These are phyloP conservation scores for Netelia melanura DNA, from an alignment of 2,888 invertebrate species.

Conservation along the genomic window DNA sequence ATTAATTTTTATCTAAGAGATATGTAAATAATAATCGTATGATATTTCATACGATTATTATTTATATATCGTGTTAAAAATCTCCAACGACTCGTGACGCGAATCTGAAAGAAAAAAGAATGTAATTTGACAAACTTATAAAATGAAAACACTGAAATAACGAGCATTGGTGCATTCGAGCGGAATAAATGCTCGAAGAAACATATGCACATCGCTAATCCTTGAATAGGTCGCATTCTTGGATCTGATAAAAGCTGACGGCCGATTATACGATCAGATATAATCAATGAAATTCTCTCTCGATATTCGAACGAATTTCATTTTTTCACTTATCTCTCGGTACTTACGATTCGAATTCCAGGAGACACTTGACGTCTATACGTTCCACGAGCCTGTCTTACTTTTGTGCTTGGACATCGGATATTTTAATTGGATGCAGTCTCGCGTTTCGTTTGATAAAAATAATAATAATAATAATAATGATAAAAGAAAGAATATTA, in stretches of 20 bases:
- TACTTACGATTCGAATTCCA: constrained; percentile 1
- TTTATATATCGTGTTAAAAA: not conserved
- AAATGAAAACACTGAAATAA: not conserved
- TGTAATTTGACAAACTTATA: not conserved
- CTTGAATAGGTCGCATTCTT: not conserved
- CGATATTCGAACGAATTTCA: not conserved
- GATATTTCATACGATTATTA: too few relatives aligned
- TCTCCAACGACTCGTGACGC: not conserved
- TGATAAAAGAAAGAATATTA: not conserved
- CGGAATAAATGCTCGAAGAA: not conserved
- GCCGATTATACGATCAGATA: not conserved
- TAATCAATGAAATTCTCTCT: not conserved
- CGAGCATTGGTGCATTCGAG: not conserved
- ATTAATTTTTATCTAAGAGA: too few relatives aligned
- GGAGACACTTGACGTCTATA: constrained; percentile 20
- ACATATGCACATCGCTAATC: not conserved
- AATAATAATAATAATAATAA: constrained; percentile 8
- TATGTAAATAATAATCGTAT: too few relatives aligned
- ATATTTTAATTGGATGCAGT: constrained; percentile 38
- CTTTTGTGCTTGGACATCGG: constrained; percentile 24
- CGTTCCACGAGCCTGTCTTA: constrained; percentile 1
- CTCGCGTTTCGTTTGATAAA: not conserved
- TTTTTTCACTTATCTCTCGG: not conserved
- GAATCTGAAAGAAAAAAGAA: not conserved
- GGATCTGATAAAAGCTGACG: not conserved